Evolutionary conservation across 2,888 invertebrate species (phyloP), one percentile per base, ranked within the genome.

Genomic region (Microctonus brassicae): DNA sequence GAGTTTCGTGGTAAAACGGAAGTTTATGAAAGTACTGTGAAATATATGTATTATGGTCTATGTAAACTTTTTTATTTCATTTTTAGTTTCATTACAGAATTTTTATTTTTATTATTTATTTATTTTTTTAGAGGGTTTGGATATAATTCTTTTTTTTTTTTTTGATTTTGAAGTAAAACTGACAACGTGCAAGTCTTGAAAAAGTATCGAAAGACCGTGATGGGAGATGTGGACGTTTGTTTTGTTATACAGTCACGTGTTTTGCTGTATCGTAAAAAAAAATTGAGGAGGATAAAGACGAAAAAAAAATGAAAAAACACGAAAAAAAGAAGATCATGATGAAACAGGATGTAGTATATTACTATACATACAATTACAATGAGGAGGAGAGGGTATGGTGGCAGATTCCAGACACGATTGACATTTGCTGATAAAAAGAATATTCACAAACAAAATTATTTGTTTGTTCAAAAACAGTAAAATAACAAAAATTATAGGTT

Each of bases 341-440:
- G 78, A 78, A 79, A 80, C 81, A 81, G 81, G 81, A 82, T 81
- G 81, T 79, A 77, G 79, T 69, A 72, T 34, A 63, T 29, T 5
- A 29, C 29, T 29, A 29, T 29, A 29, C 29, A 29, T 42, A 63
- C 39, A 33, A 34, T 22, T 65, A 53, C 17, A 29, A 29, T 52
- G 13, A 22, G n/a, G n/a, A 65, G 33, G 2, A 24, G n/a, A 65
- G 33, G 2, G 22, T n/a, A 26, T 13, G 7, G 9, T 63, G 63
- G n/a, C 24, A 29, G 29, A 63, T 24, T 26, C 47, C 47, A 47
- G 47, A 47, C 47, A 20, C 20, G 26, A 39, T 36, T 13, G 42
- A 63, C 17, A 33, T 53, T 11, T 11, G 33, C 9, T 9, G 29
- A 58, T n/a, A n/a, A n/a, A n/a, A n/a, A n/a, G n/a, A n/a, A n/a